Conservation (phyloP, 2,113 vertebrate genomes). For the Cebus imitator region DNA sequence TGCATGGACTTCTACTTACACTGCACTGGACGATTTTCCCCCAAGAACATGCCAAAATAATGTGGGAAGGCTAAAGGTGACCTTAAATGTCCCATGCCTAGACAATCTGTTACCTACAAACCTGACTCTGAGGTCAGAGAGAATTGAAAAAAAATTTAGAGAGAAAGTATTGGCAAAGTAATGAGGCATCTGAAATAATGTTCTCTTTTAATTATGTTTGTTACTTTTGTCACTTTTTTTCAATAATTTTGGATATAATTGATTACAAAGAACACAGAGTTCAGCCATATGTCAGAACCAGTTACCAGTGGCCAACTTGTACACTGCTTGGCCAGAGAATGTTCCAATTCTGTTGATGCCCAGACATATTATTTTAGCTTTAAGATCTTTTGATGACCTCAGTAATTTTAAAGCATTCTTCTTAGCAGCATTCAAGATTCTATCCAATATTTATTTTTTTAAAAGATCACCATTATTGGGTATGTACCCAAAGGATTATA, state of each 20-base stretch:
- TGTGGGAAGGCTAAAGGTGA: background rate
- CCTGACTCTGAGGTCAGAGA: background rate
- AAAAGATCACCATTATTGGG: too few relatives aligned
- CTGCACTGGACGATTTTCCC: background rate
- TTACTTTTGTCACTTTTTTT: background rate
- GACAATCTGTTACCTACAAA: background rate
- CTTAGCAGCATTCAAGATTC: background rate
- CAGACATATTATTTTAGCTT: background rate
- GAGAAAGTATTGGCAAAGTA: background rate
- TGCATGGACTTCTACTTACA: background rate
- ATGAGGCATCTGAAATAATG: background rate
- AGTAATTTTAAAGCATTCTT: background rate
- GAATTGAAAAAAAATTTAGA: background rate
- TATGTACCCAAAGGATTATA: too few relatives aligned
- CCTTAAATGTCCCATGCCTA: background rate
- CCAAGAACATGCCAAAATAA: background rate
- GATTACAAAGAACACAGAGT: background rate
- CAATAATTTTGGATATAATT: background rate
- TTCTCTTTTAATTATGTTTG: constrained; percentile 37
- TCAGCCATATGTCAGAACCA: constrained; percentile 16
- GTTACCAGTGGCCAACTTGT: background rate
- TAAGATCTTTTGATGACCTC: background rate
- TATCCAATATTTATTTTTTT: background rate
- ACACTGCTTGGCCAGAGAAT: background rate
- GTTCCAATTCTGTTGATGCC: background rate